Percentiles rank a stretch among this genome's conserved stretches.
phyloP scores from a whole-genome alignment of 2,888 invertebrate species.

The Prosopocoilus inquinatus region DNA sequence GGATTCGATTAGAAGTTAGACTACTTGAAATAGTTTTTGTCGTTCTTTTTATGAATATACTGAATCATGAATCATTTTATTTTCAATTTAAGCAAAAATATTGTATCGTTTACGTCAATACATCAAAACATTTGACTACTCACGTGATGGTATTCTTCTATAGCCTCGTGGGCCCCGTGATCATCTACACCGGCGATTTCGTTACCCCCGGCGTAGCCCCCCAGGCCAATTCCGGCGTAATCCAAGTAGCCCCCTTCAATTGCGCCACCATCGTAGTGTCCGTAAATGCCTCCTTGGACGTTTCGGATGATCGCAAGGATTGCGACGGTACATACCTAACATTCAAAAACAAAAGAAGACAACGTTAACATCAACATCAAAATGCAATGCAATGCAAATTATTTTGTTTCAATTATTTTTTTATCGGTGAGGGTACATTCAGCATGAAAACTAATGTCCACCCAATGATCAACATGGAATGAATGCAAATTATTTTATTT shows the following conservation, averaged over 20 bases:
- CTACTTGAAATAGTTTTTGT: too few species aligned
- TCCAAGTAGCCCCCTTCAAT: constrained; percentile 4
- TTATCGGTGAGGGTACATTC: too few species aligned
- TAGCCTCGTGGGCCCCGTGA: constrained; percentile 34
- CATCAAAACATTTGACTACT: constrained; percentile 31
- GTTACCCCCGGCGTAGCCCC: constrained; percentile 25
- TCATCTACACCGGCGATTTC: constrained; percentile 17
- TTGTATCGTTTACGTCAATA: too few species aligned
- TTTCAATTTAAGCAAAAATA: too few species aligned
- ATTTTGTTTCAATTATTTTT: too few species aligned
- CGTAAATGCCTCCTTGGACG: constrained; percentile 42
- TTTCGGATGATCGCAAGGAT: constrained; percentile 38
- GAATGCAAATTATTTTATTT: too few species aligned
- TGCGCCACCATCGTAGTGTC: constrained; percentile 35
- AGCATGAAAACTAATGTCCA: too few species aligned
- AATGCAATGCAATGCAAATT: background rate
- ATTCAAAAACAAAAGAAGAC: background rate
- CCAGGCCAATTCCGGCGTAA: constrained; percentile 29
- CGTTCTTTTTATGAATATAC: too few species aligned
- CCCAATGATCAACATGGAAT: too few species aligned
- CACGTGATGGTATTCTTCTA: constrained; percentile 42
- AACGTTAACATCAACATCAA: background rate
- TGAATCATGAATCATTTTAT: too few species aligned
- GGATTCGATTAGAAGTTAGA: too few species aligned
- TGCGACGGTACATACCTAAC: constrained; percentile 41